A percentile compares a stretch with the other conserved stretches of the same genome.
phyloP scores from a whole-genome alignment of 2,797 vertebrate genomes.

The Fistularia tabacaria region DNA sequence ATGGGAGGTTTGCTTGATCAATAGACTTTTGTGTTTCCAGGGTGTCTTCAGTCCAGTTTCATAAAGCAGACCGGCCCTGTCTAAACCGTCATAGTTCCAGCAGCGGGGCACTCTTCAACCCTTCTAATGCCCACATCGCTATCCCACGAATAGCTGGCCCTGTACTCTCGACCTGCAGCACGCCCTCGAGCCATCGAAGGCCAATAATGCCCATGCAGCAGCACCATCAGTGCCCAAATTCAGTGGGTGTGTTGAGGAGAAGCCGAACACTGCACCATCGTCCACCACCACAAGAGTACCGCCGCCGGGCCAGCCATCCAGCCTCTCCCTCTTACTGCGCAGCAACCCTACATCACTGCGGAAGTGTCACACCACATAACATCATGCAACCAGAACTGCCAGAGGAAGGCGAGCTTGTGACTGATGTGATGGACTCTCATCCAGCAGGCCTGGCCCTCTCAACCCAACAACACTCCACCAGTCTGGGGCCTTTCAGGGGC shows the following conservation, averaged over 20 bases:
- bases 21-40: conserved; percentile 38
- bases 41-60: conserved; percentile 74
- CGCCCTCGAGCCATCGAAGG: conserved; percentile 73
- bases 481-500: conserved; percentile 45
- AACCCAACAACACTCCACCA: conserved; percentile 46
- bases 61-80: conserved; percentile 71
- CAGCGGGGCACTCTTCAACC: conserved; percentile 72
- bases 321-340: conserved; percentile 73
- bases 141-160: conserved; percentile 50
- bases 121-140: conserved; percentile 47
- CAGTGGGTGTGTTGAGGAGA: conserved; percentile 70
- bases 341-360: conserved; percentile 66
- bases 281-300: conserved; percentile 65
- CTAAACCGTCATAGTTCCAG: conserved; percentile 76
- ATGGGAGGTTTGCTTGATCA: too few relatives aligned
- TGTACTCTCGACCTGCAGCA: conserved; percentile 72
- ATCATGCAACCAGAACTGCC: conserved; percentile 32
- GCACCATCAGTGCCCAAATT: conserved; percentile 55
- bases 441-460: conserved; percentile 38
- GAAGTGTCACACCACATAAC: conserved; percentile 32
- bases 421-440: conserved; percentile 39
- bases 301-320: conserved; percentile 76
- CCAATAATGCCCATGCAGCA: conserved; percentile 50
- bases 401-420: conserved; percentile 46
- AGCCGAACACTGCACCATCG: conserved; percentile 76